These are phyloP conservation scores for Patella caerulea DNA, from an alignment of 2,888 invertebrate species.

Conservation along the genomic window DNA sequence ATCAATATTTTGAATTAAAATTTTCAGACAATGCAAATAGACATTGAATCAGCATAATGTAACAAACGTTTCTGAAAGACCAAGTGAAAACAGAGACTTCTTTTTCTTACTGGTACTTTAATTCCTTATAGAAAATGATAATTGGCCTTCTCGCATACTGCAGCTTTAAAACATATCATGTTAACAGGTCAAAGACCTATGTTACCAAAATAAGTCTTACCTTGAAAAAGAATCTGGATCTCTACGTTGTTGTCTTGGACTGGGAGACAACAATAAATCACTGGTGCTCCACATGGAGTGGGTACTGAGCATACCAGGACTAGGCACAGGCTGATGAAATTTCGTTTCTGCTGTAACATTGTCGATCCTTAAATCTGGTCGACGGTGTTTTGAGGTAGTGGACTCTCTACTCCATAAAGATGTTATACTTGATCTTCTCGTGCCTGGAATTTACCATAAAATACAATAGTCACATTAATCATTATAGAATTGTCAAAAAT, in stretches of 20 bases:
- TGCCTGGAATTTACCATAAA: constrained; percentile 24
- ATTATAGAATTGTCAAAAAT: no score
- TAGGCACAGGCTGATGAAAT: constrained; percentile 40
- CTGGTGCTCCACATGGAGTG: constrained; percentile 56
- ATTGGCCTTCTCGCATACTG: no score
- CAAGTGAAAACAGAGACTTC: no score
- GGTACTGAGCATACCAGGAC: constrained; percentile 58
- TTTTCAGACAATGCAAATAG: no score
- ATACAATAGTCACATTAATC: no score
- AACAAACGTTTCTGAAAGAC: no score
- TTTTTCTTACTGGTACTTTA: no score
- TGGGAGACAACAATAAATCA: constrained; percentile 28
- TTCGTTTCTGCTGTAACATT: constrained; percentile 35
- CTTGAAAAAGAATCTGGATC: constrained; percentile 34
- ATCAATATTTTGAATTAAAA: no score
- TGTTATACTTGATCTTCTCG: constrained; percentile 37
- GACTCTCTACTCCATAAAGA: constrained; percentile 31
- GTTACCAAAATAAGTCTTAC: constrained; percentile 25
- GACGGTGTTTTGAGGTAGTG: constrained; percentile 22
- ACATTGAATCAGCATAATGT: no score
- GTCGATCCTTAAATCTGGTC: constrained; percentile 39
- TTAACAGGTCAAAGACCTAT: no score
- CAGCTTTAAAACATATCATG: no score
- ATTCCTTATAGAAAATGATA: no score
- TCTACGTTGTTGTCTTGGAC: constrained; percentile 10